Evolutionary conservation across 2,113 vertebrate genomes (phyloP).

Genomic region (Tautogolabrus adspersus): DNA sequence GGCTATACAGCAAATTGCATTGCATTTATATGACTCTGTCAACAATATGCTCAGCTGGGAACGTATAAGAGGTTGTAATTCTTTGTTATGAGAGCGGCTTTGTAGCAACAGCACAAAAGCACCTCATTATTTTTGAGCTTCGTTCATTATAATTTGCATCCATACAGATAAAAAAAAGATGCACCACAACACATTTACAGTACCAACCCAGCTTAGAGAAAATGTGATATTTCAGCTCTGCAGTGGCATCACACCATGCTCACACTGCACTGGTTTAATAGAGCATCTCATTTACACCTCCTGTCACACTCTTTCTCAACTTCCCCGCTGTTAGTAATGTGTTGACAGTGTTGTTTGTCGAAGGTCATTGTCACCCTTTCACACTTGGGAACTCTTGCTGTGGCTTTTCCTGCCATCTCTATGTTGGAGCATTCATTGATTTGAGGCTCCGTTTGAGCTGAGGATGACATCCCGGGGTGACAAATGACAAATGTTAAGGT

Average conservation of each 20-base stretch:
- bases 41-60: not conserved
- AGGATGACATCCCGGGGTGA: conserved; percentile 11
- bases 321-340: conserved; percentile 29
- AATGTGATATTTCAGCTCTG: conserved; percentile 31
- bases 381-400: conserved; percentile 24
- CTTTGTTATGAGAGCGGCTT: not conserved
- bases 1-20: not conserved
- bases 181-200: not conserved
- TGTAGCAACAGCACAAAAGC: no score
- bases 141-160: conserved; percentile 7
- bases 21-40: not conserved
- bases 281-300: conserved; percentile 60
- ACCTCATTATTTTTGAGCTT: not conserved
- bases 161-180: not conserved
- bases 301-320: conserved; percentile 47
- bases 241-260: conserved; percentile 18
- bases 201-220: conserved; percentile 10
- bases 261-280: conserved; percentile 29
- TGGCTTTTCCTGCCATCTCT: conserved; percentile 37
- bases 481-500: conserved; percentile 49
- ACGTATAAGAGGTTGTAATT: not conserved
- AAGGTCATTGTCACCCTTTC: conserved; percentile 59
- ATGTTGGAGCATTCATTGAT: conserved; percentile 3
- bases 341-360: conserved; percentile 51
- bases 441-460: conserved; percentile 9